These are phyloP conservation scores for Labeo calbasu DNA, from an alignment of 2,797 vertebrate genomes.

Conservation along the genomic window DNA sequence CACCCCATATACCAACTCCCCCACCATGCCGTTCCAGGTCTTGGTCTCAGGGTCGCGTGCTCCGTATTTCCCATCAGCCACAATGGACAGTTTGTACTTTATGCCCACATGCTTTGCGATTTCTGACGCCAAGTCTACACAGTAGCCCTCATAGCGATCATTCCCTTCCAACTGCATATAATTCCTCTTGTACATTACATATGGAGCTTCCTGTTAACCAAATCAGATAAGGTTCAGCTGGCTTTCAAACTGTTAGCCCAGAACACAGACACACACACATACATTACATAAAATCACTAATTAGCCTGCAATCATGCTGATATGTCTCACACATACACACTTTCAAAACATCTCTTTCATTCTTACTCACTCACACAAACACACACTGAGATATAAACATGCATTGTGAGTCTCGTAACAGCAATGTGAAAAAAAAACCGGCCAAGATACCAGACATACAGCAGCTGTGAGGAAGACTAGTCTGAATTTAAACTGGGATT, in stretches of 20 bases:
- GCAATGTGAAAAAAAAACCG: conserved; percentile 23
- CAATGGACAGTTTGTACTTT: conserved; percentile 95
- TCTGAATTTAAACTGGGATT: conserved; percentile 10
- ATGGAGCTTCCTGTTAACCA: conserved; percentile 97
- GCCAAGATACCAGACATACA: conserved; percentile 50
- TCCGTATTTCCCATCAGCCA: conserved; percentile 97
- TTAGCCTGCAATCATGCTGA: conserved; percentile 22
- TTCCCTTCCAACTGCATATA: conserved; percentile 95
- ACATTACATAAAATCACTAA: not conserved
- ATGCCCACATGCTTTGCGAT: conserved; percentile 99
- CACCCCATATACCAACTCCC: conserved; percentile 98
- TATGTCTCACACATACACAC: not conserved
- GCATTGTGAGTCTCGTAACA: conserved; percentile 18
- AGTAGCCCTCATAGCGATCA: conserved; percentile 99
- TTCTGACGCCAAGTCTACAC: conserved; percentile 98
- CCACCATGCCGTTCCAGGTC: conserved; percentile 99
- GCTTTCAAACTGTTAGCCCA: not conserved
- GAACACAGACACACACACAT: conserved; percentile 17
- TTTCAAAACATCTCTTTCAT: not conserved
- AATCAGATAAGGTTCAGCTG: conserved; percentile 61
- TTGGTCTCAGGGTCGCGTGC: conserved; percentile 97
- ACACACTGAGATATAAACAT: conserved; percentile 21
- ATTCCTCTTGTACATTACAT: conserved; percentile 99
- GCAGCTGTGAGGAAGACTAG: conserved; percentile 11
- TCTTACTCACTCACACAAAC: conserved; percentile 14